phyloP scores from a whole-genome alignment of 2,113 vertebrate genomes.

The Chloroceryle aenea region DNA sequence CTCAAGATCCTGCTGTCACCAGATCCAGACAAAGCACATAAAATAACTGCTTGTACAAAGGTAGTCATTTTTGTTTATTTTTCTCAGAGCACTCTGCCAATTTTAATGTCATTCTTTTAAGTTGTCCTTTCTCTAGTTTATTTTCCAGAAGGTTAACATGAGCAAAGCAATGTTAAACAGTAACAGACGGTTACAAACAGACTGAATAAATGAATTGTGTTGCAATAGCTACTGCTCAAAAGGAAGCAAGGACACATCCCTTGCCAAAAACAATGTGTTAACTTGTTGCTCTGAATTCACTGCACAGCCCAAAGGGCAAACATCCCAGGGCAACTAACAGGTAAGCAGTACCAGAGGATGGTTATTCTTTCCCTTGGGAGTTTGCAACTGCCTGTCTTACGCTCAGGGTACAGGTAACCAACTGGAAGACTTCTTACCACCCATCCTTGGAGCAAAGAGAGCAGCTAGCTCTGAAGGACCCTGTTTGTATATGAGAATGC shows the following conservation, averaged over 20 bases:
- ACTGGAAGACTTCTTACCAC: fast-evolving
- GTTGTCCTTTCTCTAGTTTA: background rate
- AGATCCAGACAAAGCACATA: fast-evolving
- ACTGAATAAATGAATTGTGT: background rate
- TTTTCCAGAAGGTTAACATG: background rate
- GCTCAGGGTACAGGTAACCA: background rate
- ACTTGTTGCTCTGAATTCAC: background rate
- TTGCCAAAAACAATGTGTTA: background rate
- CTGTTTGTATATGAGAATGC: background rate
- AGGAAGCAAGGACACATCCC: background rate
- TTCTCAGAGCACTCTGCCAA: background rate
- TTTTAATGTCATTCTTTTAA: background rate
- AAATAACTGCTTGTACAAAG: background rate
- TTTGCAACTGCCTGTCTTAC: background rate
- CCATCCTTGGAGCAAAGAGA: background rate
- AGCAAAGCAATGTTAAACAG: background rate
- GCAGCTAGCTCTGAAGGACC: background rate
- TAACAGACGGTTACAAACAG: background rate
- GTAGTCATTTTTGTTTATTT: background rate
- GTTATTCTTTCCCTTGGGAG: background rate
- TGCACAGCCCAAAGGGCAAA: background rate
- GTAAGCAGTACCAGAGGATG: background rate
- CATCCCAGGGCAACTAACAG: background rate
- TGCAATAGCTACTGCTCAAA: fast-evolving
- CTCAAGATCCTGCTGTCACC: background rate